A percentile compares a stretch with the other conserved stretches of the same genome.
phyloP scores from a whole-genome alignment of 2,797 vertebrate species.

The Pseudopleuronectes americanus region DNA sequence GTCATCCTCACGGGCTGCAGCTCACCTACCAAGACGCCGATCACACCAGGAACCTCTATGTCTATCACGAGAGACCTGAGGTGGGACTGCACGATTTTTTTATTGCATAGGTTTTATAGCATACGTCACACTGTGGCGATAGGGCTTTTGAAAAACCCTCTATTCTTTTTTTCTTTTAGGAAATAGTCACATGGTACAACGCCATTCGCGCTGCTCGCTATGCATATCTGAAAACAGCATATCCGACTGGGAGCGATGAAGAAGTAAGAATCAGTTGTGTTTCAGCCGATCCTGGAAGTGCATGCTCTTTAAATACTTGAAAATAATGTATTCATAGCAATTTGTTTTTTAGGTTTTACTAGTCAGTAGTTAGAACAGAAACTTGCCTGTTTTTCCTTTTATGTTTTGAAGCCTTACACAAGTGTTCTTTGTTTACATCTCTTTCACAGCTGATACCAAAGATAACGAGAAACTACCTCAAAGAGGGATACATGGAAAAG shows the following conservation, averaged over 20 bases:
- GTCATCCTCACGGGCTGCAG: conserved; percentile 90
- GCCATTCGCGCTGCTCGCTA: conserved; percentile 91
- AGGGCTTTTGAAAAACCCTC: not conserved
- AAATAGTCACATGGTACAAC: conserved; percentile 95
- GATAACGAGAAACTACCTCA: conserved; percentile 91
- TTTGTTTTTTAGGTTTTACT: not conserved
- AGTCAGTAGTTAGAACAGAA: not conserved
- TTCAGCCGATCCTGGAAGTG: not conserved
- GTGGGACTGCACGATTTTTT: conserved; percentile 67
- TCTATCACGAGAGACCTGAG: conserved; percentile 90
- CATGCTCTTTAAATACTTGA: not conserved
- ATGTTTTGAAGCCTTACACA: conserved; percentile 3
- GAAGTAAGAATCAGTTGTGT: conserved; percentile 81
- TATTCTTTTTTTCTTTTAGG: conserved; percentile 78
- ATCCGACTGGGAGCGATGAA: conserved; percentile 85
- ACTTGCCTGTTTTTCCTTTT: not conserved
- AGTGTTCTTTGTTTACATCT: conserved; percentile 2
- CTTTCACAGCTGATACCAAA: conserved; percentile 86
- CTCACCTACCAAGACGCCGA: conserved; percentile 85
- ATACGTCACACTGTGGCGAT: not conserved
- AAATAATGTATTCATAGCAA: not conserved
- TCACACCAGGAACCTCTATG: conserved; percentile 89
- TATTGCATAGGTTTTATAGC: not conserved
- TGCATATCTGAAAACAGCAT: conserved; percentile 88
- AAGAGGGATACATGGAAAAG: conserved; percentile 97